Evolutionary conservation across 1,140 invertebrate genomes (phyloP).

Genomic region (Lucilia cuprina): DNA sequence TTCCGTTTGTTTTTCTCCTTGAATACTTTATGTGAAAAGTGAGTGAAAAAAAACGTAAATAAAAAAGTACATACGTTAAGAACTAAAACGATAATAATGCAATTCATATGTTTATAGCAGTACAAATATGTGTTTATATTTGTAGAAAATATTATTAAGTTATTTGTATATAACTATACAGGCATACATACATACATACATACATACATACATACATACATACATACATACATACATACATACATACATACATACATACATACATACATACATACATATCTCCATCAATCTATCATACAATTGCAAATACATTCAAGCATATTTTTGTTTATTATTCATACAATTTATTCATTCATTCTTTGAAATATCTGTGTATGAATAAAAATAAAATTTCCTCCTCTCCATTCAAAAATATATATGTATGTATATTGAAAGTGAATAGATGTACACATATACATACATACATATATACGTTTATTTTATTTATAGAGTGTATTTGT

Average conservation of each 20-base stretch:
- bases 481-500: background rate
- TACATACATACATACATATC: background rate
- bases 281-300: background rate
- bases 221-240: background rate
- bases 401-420: slow-evolving; percentile 13
- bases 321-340: background rate
- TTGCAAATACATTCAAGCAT: slow-evolving; percentile 14
- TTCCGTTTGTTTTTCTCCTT: background rate
- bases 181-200: background rate
- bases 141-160: background rate
- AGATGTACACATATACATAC: no score
- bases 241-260: background rate
- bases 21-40: background rate
- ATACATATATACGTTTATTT: background rate
- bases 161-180: background rate
- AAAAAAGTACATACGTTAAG: background rate
- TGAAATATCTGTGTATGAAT: background rate
- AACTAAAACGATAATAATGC: slow-evolving; percentile 7
- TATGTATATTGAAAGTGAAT: background rate
- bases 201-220: background rate
- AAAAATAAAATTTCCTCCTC: background rate
- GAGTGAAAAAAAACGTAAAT: background rate
- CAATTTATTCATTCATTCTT: background rate
- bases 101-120: background rate
- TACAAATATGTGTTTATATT: no score